Evolutionary conservation across 2,888 invertebrate genomes (phyloP), one percentile per base, ranked within the genome.

Genomic region (Cosmorhoe ocellata): DNA sequence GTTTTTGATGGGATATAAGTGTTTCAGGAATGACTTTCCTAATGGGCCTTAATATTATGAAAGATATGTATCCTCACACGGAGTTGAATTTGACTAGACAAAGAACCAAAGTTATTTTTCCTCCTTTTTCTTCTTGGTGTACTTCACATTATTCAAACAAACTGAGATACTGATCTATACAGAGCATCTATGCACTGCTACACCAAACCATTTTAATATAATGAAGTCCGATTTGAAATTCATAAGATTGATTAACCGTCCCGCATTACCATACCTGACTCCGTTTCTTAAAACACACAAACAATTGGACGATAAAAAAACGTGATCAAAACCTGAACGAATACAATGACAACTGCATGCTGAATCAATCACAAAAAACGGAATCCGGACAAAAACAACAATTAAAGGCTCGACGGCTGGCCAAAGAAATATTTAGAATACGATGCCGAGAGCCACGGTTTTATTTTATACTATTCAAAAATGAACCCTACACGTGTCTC

Each of bases 311-410:
- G 72, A 54, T 59, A 65, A 79, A 88, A 82, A 88, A 86, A 83
- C 78, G 75, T 80, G 83, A 84, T 84, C 85, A 78, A 74, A 81
- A 78, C 86, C 81, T 73, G 81, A 83, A 80, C 83, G 84, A 79
- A 83, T 78, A 90, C 89, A 89, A 90, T 87, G 87, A 89, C 87
- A 87, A 89, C 89, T 87, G 88, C 84, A 83, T 79, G 84, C 80
- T 83, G 86, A 84, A 86, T 89, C 88, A 84, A 86, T 87, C 85
- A 88, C 85, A 89, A 89, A 90, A 89, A 89, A 87, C 78, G 81
- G 87, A 86, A 88, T 87, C 76, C 85, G 82, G 76, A 86, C 81
- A 90, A 90, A 89, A 89, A 89, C 88, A 82, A 89, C 88, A 90
- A 90, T 90, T 90, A 90, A 89, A 86, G 71, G 76, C 74, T 64